A percentile compares a stretch with the other conserved stretches of the same genome.
phyloP scores from a whole-genome alignment of 2,797 vertebrate genomes.

The Cryptoblepharus egeriae region DNA sequence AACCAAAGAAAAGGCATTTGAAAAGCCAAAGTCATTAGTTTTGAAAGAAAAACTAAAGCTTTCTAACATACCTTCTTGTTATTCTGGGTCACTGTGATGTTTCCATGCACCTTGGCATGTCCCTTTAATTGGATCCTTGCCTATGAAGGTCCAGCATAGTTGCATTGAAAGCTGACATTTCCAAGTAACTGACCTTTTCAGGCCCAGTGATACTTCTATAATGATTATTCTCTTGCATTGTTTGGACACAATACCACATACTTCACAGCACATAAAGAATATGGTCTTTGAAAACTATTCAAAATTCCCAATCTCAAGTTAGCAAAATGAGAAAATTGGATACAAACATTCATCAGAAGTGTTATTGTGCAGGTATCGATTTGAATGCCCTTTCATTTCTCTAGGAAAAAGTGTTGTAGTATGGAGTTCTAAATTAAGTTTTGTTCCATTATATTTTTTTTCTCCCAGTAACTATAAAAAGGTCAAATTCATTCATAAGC shows the following conservation, averaged over 20 bases:
- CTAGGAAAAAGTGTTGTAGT: constrained; percentile 86
- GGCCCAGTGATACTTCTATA: constrained; percentile 92
- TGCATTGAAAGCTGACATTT: constrained; percentile 99
- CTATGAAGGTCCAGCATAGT: constrained; percentile 83
- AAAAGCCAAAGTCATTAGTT: constrained; percentile 74
- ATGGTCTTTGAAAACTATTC: constrained; percentile 82
- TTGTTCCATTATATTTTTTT: constrained; percentile 86
- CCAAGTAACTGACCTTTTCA: constrained; percentile 99
- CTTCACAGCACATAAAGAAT: constrained; percentile 78
- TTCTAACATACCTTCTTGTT: constrained; percentile 74
- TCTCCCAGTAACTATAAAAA: constrained; percentile 90
- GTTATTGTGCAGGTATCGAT: constrained; percentile 95
- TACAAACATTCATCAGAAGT: constrained; percentile 91
- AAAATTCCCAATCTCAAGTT: constrained; percentile 81
- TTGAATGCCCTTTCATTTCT: constrained; percentile 98
- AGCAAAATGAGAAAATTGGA: constrained; percentile 92
- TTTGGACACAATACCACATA: constrained; percentile 88
- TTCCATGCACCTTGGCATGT: constrained; percentile 83
- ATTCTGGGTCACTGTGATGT: constrained; percentile 75
- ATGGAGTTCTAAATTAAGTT: constrained; percentile 95
- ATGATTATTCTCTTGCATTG: constrained; percentile 96
- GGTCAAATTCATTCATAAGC: constrained; percentile 98
- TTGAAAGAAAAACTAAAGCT: constrained; percentile 68
- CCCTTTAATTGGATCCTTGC: constrained; percentile 97
- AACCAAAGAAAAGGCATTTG: constrained; percentile 54